Percentiles rank a stretch among this genome's conserved stretches.
Evolutionary conservation across 30 jellyfish, hydroid and myxozoan genomes (phyloP).

Genomic region (Chironex yamaguchii): DNA sequence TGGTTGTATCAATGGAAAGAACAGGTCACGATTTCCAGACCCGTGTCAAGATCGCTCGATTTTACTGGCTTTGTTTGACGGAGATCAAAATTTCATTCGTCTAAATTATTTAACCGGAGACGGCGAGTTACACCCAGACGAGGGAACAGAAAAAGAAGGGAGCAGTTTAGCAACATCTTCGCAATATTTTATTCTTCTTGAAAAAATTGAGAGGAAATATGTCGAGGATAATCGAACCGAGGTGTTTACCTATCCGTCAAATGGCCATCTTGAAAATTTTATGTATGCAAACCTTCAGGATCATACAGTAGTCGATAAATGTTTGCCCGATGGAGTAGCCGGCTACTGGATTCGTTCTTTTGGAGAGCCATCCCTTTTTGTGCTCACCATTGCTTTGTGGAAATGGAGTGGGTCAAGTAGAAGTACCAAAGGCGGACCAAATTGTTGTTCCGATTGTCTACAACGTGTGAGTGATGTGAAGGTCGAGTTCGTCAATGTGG

Average conservation of each 20-base stretch:
- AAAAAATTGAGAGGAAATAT: conserved; percentile 43
- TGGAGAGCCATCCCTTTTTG: conserved; percentile 62
- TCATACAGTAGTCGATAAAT: conserved; percentile 69
- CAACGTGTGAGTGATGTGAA: too few relatives aligned
- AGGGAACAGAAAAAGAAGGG: conserved; percentile 51
- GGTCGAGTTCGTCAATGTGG: too few relatives aligned
- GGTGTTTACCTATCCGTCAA: conserved; percentile 17
- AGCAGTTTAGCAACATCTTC: conserved; percentile 21
- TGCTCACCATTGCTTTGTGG: conserved; percentile 81
- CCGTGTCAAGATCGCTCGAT: conserved; percentile 81
- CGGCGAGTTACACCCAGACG: conserved; percentile 46
- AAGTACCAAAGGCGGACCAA: too few relatives aligned
- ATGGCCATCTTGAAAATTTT: conserved; percentile 7
- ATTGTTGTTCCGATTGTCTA: too few relatives aligned
- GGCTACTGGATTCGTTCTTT: conserved; percentile 88
- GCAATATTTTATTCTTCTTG: conserved; percentile 54
- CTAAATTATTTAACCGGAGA: conserved; percentile 45
- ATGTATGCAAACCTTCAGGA: conserved; percentile 73
- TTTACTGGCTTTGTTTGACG: conserved; percentile 75
- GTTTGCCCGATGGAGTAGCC: conserved; percentile 81
- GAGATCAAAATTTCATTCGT: conserved; percentile 42
- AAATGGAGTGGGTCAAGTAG: too few relatives aligned
- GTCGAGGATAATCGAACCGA: conserved; percentile 49
- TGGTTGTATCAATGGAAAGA: conserved; percentile 72
- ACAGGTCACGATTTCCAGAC: conserved; percentile 82